Percentiles rank a stretch among this genome's conserved stretches.
These are phyloP conservation scores for Poeciliopsis turneri DNA, from an alignment of 2,797 vertebrate genomes.

Conservation along the genomic window DNA sequence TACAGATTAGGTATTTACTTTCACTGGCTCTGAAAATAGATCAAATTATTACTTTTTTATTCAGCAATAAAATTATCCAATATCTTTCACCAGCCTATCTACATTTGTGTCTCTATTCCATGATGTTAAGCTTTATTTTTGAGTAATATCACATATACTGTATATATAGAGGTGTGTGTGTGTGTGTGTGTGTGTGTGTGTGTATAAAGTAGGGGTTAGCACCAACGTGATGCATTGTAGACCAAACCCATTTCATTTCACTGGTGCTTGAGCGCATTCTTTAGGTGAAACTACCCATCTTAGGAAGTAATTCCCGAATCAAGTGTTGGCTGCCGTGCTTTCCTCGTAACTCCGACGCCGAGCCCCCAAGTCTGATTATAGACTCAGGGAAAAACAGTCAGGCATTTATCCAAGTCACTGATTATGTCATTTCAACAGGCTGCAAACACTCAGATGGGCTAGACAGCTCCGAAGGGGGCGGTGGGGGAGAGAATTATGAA, in stretches of 20 bases:
- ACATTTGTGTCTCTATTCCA: background rate
- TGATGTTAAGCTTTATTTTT: background rate
- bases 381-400: constrained; percentile 76
- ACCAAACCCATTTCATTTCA: constrained; percentile 36
- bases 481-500: constrained; percentile 79
- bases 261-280: constrained; percentile 48
- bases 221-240: constrained; percentile 21
- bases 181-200: too few relatives aligned
- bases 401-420: constrained; percentile 85
- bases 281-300: constrained; percentile 46
- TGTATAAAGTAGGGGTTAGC: constrained; percentile 16
- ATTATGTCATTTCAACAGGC: constrained; percentile 85
- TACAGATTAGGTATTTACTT: background rate
- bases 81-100: background rate
- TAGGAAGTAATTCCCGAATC: constrained; percentile 66
- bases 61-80: background rate
- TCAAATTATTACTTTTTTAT: background rate
- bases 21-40: background rate
- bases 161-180: too few relatives aligned
- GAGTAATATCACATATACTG: too few relatives aligned
- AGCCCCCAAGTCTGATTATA: constrained; percentile 78
- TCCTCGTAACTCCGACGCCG: constrained; percentile 61
- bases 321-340: constrained; percentile 61
- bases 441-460: constrained; percentile 70
- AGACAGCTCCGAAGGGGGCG: constrained; percentile 75